A percentile compares a stretch with the other conserved stretches of the same genome.
Evolutionary conservation across 2,113 vertebrate species (phyloP).

Genomic region (Tapirus terrestris): DNA sequence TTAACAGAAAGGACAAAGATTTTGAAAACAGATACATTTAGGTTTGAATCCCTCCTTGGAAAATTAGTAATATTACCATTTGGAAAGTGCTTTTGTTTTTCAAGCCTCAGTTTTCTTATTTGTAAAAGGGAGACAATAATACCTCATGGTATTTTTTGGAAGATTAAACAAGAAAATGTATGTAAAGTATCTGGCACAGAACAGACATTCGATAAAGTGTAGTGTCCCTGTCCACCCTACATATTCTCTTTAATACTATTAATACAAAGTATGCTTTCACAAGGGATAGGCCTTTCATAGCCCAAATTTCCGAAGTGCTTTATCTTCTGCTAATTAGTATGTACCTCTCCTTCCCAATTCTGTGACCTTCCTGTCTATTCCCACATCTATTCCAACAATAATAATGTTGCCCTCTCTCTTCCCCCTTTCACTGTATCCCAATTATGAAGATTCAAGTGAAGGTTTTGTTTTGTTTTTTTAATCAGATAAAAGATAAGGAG

Average conservation of each 20-base stretch:
- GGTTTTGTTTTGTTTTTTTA: neutral
- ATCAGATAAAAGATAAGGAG: conserved; percentile 3
- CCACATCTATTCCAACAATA: neutral
- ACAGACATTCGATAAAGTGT: neutral
- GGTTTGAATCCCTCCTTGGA: neutral
- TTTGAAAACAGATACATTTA: neutral
- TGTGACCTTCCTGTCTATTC: neutral
- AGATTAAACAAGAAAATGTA: neutral
- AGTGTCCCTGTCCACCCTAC: neutral
- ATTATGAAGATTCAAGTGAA: neutral
- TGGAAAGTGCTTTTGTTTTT: conserved; percentile 13
- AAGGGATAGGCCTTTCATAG: neutral
- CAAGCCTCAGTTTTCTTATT: neutral
- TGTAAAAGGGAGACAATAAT: neutral
- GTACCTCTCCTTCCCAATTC: neutral
- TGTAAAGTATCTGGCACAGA: neutral
- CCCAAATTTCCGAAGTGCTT: neutral
- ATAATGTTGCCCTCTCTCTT: neutral
- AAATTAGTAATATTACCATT: conserved; percentile 13
- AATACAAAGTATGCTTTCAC: conserved; percentile 4
- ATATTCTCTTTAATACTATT: conserved; percentile 32
- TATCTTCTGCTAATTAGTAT: neutral
- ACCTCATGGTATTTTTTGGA: neutral
- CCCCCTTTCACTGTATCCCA: neutral
- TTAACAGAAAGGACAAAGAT: conserved; percentile 20